Evolutionary conservation across 2,888 invertebrate genomes (phyloP).

Genomic region (Drosophila quasianomalipes): DNA sequence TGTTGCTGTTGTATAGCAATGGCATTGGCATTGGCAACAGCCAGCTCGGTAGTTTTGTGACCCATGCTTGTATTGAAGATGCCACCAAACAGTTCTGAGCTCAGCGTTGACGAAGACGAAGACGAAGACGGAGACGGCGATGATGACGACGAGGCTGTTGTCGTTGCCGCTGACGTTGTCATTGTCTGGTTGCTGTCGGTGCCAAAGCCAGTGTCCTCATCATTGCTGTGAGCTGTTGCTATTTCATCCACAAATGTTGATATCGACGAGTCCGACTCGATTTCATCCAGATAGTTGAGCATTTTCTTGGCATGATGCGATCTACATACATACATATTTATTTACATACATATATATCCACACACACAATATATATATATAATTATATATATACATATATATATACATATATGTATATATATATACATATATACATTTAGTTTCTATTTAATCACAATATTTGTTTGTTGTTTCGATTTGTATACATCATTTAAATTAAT

Average conservation of each 20-base stretch:
- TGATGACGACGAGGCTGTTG: neutral
- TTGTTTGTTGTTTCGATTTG: constrained; percentile 1
- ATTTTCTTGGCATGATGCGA: constrained; percentile 76
- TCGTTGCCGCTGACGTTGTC: constrained; percentile 27
- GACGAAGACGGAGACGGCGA: neutral
- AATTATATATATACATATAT: neutral
- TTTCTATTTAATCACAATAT: constrained; percentile 3
- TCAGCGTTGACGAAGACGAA: constrained; percentile 5
- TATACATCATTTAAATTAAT: neutral
- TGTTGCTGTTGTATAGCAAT: constrained; percentile 31
- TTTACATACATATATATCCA: constrained; percentile 37
- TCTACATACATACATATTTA: constrained; percentile 67
- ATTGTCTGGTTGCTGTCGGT: constrained; percentile 54
- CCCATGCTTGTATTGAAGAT: constrained; percentile 47
- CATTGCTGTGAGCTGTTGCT: constrained; percentile 24
- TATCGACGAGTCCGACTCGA: constrained; percentile 40
- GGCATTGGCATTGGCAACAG: constrained; percentile 27
- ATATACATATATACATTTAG: neutral
- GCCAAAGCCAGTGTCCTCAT: constrained; percentile 71
- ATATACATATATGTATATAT: neutral
- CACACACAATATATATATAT: constrained; percentile 27
- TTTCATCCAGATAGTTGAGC: constrained; percentile 63
- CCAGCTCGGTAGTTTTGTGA: constrained; percentile 30
- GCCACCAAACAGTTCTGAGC: constrained; percentile 59
- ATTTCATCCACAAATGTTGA: constrained; percentile 45